phyloP scores from a whole-genome alignment of 1,140 invertebrate genomes.

The Trichonephila inaurata region DNA sequence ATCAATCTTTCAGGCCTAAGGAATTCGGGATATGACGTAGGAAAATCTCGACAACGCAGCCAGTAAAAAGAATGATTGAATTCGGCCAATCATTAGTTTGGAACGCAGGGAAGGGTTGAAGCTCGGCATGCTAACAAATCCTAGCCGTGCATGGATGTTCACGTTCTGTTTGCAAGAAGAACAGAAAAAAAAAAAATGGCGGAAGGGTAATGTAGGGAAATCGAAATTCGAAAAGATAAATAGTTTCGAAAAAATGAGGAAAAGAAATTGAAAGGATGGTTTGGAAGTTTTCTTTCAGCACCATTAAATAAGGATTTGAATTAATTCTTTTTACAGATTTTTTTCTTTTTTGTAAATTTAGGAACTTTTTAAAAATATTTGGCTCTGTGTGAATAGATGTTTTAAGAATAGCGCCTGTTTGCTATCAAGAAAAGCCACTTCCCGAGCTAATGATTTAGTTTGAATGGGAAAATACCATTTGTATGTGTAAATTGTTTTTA shows the following conservation, averaged over 20 bases:
- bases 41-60: conserved; percentile 45
- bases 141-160: conserved; percentile 22
- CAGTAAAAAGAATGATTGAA: conserved; percentile 58
- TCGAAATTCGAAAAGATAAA: conserved; percentile 46
- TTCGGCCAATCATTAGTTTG: conserved; percentile 55
- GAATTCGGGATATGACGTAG: conserved; percentile 24
- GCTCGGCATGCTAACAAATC: too few species aligned
- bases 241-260: conserved; percentile 24
- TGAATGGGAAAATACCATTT: too few species aligned
- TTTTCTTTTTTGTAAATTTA: too few species aligned
- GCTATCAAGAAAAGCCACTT: too few species aligned
- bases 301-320: background rate
- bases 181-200: background rate
- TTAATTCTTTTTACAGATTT: background rate
- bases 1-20: conserved; percentile 35
- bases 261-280: conserved; percentile 21
- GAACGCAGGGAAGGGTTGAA: background rate
- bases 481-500: too few species aligned
- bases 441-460: too few species aligned
- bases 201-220: background rate
- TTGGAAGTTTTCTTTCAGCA: background rate
- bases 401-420: too few species aligned
- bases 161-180: background rate
- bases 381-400: too few species aligned
- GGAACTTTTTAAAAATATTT: too few species aligned